Base-by-base conservation (phyloP, 2,888 invertebrate genomes). In the Petrolisthes cinctipes region DNA sequence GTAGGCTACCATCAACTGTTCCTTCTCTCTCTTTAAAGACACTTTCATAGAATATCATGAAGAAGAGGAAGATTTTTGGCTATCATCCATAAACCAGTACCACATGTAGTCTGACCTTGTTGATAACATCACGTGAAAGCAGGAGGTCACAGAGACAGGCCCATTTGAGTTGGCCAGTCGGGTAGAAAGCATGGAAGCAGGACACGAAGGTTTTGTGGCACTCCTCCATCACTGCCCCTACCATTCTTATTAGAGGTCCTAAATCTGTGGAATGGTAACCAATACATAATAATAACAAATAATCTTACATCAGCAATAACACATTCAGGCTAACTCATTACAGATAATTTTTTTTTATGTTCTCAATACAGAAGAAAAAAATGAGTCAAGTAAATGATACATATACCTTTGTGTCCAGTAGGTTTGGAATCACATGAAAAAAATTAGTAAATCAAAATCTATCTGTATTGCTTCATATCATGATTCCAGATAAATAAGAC, bases 161-260 rank as follows among this genome's bases (percentile, higher is more conserved):
- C 98, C 98, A 98, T 92, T 98, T 98, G 83, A 98, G 94, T 85
- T 95, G 96, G 0, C 97, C 96, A 0, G 98, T 98, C 0, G 99
- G 98, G 93, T 97, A 98, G 93, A 99, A 99, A 0, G 97, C 97
- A 93, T 98, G 97, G 92, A 98, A 99, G 92, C 98, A 98, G 4
- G 96, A 94, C 0, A 97, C 96, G 92, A 98, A 97, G 0, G 98
- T 97, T 85, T 95, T 95, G 91, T 98, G 97, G 87, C 97, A 97
- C 93, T 99, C 98, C 84, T 96, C 96, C 85, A 98, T 93, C 91
- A 98, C 96, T 61, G 96, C 95, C 81, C 91, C 91, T 54, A 92
- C 88, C 88, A 91, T 88, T 14, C 88, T 86, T n/a, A 78, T 86
- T 81, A 91, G 56, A 17, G 86, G 89, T 51, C 88, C 89, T n/a